Base-by-base conservation (phyloP, 1,140 invertebrate genomes). In the Micrasema longulum region DNA sequence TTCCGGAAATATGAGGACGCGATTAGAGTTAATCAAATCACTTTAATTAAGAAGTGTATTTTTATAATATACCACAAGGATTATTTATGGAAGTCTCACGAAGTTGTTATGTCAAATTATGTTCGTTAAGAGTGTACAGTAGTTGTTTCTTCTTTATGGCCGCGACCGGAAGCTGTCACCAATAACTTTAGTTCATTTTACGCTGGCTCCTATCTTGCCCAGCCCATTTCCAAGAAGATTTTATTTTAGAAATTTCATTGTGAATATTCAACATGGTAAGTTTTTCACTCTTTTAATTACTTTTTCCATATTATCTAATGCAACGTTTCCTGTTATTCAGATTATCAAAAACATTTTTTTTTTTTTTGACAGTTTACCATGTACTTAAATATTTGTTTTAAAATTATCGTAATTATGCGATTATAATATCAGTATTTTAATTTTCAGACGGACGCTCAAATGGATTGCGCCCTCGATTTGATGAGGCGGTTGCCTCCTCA, bases 401-500 rank as follows among this genome's bases (percentile, higher is more conserved):
- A 60, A 41, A 12, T 60, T 60, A 60, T 60, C 7, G 9, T 16
- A 16, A 2, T 48, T 65, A 48, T 48, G 5, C n/a, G 1, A 12
- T 65, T 65, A 4, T 4, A 31, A 31, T 4, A 31, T 2, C 3
- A 31, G 7, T 31, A 7, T 31, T 31, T 31, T 4, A 31, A 64
- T 73, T 89, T 90, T 75, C 81, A 97, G 96, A 95, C 93, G 79
- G 97, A 99, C 80, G 92, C 97, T 85, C 97, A 99, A 85, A 93
- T 99, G 89, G 98, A 99, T 86, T 98, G 96, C 88, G 97, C 97
- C 43, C 85, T 99, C 77, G 98, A 99, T 88, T 88, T 99, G 78
- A 99, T 99, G 98, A 87, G 98, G 77, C 91, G 98, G 77, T 85
- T 99, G 79, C 98, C 98, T 75, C 98, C 98, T 73, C 98, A 99